Evolutionary conservation across 2,113 vertebrate genomes (phyloP).

Genomic region (Sinosuthora webbiana): DNA sequence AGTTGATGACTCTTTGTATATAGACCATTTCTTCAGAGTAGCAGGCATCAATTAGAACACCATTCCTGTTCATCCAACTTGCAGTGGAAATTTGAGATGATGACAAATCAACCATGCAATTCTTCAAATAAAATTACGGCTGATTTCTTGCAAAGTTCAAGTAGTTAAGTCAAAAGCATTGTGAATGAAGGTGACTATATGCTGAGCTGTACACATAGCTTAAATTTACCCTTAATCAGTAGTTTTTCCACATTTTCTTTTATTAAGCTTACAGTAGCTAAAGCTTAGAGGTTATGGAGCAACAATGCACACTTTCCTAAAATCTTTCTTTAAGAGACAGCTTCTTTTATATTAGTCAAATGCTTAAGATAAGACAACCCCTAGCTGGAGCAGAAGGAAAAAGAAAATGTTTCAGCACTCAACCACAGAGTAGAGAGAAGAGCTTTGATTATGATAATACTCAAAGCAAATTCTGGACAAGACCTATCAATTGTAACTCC

Average conservation of each 20-base stretch:
- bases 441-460: neutral
- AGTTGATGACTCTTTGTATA: neutral
- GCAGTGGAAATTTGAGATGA: neutral
- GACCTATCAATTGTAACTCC: neutral
- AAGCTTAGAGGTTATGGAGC: neutral
- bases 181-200: neutral
- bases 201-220: neutral
- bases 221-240: neutral
- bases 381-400: neutral
- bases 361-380: neutral
- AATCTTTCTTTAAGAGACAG: neutral
- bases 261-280: neutral
- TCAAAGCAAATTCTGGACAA: neutral
- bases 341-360: neutral
- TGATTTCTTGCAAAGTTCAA: neutral
- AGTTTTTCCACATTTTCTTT: neutral
- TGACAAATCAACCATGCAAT: neutral
- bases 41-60: neutral
- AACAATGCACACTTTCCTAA: neutral
- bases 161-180: neutral
- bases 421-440: neutral
- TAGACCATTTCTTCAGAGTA: neutral
- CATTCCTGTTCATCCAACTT: neutral
- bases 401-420: neutral
- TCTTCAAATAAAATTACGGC: neutral